phyloP scores from a whole-genome alignment of 2,888 invertebrate species.

The Galeruca laticollis region DNA sequence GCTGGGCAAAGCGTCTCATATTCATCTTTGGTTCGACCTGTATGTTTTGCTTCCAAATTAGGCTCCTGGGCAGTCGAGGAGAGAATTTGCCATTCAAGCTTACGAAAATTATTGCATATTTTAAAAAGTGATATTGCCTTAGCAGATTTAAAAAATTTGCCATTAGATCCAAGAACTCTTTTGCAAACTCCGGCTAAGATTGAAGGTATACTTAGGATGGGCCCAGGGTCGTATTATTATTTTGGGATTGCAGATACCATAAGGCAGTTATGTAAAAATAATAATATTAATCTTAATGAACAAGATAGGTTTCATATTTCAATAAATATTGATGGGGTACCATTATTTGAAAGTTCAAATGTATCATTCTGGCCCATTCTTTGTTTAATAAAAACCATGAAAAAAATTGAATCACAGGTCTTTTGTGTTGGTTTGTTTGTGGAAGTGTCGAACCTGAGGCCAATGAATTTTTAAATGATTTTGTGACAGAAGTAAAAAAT shows the following conservation, averaged over 20 bases:
- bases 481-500: too few relatives aligned
- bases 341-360: conserved; percentile 32
- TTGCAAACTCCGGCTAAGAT: conserved; percentile 23
- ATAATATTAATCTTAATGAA: conserved; percentile 26
- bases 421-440: conserved; percentile 32
- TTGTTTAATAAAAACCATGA: conserved; percentile 21
- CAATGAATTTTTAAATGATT: conserved; percentile 34
- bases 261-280: conserved; percentile 24
- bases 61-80: conserved; percentile 30
- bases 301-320: conserved; percentile 23
- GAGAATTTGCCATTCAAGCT: conserved; percentile 26
- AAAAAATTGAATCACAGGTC: conserved; percentile 21
- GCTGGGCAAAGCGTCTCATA: conserved; percentile 12
- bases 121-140: conserved; percentile 26
- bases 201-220: conserved; percentile 25
- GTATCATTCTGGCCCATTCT: conserved; percentile 33
- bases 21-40: conserved; percentile 20
- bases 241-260: conserved; percentile 29
- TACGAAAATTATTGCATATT: conserved; percentile 28
- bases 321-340: conserved; percentile 29
- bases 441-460: conserved; percentile 26
- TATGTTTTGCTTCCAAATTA: conserved; percentile 24
- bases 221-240: conserved; percentile 21
- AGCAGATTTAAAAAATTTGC: conserved; percentile 24
- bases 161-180: conserved; percentile 31